A percentile compares a stretch with the other conserved stretches of the same genome.
These are phyloP conservation scores for Kryptolebias marmoratus DNA, from an alignment of 2,113 vertebrate genomes.

Conservation along the genomic window DNA sequence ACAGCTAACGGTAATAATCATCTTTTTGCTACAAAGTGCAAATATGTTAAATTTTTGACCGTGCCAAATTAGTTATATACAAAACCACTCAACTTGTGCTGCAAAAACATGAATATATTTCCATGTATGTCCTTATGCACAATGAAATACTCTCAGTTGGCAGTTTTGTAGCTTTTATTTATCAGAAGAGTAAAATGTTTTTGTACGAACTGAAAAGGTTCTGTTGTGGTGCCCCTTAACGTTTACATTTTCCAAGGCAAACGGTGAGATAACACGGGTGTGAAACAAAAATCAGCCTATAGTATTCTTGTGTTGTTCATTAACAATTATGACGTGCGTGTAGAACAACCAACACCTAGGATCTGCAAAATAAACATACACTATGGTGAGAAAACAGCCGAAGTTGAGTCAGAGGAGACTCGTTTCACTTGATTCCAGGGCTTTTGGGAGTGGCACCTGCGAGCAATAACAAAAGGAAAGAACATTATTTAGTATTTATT, in stretches of 20 bases:
- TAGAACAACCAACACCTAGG: constrained; percentile 5
- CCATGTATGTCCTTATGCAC: too few relatives aligned
- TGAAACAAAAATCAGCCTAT: constrained; percentile 5
- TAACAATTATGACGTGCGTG: constrained; percentile 1
- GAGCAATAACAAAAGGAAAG: constrained; percentile 35
- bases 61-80: too few relatives aligned
- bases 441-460: constrained; percentile 93
- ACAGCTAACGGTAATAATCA: too few relatives aligned
- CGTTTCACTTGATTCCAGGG: constrained; percentile 84
- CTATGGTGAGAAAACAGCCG: constrained; percentile 11
- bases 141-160: too few relatives aligned
- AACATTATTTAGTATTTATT: not conserved
- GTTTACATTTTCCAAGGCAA: not conserved
- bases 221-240: not conserved
- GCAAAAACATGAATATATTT: too few relatives aligned
- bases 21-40: too few relatives aligned
- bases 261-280: constrained; percentile 2
- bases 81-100: too few relatives aligned
- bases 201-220: not conserved
- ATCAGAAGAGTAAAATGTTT: not conserved
- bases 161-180: not conserved
- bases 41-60: too few relatives aligned
- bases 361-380: constrained; percentile 35
- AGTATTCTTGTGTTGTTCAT: constrained; percentile 3
- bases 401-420: constrained; percentile 66